Percentiles rank a stretch among this genome's conserved stretches.
Conservation (phyloP, 2,113 vertebrate genomes). For the Cebus imitator region DNA sequence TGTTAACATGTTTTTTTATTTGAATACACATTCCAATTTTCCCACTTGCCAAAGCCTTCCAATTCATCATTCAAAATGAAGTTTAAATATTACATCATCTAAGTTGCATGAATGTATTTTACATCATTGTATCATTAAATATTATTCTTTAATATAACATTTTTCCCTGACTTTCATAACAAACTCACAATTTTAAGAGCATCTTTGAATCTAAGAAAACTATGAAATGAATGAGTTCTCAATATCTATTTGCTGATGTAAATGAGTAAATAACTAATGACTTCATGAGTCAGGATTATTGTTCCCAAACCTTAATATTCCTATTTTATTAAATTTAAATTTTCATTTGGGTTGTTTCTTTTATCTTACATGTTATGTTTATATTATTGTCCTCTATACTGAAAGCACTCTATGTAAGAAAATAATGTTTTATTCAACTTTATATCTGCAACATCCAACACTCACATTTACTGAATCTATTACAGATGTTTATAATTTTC, state of each 20-base stretch:
- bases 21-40: not conserved
- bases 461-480: not conserved
- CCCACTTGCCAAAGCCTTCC: not conserved
- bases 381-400: not conserved
- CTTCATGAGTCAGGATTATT: not conserved
- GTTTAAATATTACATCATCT: not conserved
- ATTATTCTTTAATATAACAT: not conserved
- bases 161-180: not conserved
- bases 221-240: not conserved
- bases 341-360: not conserved
- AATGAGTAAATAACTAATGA: not conserved
- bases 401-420: not conserved
- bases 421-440: not conserved
- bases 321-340: not conserved
- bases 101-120: not conserved
- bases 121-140: not conserved
- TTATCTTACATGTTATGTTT: not conserved
- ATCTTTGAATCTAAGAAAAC: not conserved
- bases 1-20: not conserved
- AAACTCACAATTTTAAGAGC: not conserved
- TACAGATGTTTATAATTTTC: not conserved
- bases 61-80: not conserved
- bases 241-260: not conserved
- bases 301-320: not conserved
- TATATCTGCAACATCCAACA: not conserved